These are phyloP conservation scores for Acleris holmiana DNA, from an alignment of 2,888 invertebrate species.

Conservation along the genomic window DNA sequence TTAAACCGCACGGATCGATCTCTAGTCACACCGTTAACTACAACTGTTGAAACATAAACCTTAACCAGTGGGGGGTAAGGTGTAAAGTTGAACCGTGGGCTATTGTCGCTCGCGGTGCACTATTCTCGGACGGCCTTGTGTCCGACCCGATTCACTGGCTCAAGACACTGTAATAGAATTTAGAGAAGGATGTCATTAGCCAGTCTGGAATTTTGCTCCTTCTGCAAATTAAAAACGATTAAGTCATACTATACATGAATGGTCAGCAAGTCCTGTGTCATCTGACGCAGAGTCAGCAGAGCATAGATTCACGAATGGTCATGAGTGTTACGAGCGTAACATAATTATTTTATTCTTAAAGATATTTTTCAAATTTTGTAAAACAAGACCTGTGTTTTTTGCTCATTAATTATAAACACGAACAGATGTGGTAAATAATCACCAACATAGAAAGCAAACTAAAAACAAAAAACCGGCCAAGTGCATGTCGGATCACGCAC, in stretches of 20 bases:
- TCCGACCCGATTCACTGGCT: constrained; percentile 20
- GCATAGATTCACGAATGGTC: too few species aligned
- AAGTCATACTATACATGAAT: constrained; percentile 11
- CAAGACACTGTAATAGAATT: constrained; percentile 44
- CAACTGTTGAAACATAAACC: constrained; percentile 6
- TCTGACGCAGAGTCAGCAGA: too few species aligned
- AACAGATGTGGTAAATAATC: too few species aligned
- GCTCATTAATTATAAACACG: too few species aligned
- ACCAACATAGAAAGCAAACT: too few species aligned
- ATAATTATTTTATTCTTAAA: too few species aligned
- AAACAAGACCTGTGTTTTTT: too few species aligned
- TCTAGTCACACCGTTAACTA: constrained; percentile 6
- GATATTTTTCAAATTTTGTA: too few species aligned
- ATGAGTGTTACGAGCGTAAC: too few species aligned
- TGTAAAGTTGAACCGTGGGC: constrained; percentile 10
- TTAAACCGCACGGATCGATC: constrained; percentile 22
- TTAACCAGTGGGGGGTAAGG: constrained; percentile 3
- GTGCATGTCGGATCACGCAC: too few species aligned
- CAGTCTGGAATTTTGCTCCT: constrained; percentile 31
- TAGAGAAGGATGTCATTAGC: constrained; percentile 47
- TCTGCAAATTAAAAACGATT: constrained; percentile 22
- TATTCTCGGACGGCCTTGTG: constrained; percentile 71
- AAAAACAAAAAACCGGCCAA: too few species aligned
- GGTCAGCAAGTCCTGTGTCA: not conserved
- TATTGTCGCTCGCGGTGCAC: constrained; percentile 60